Evolutionary conservation across 2,797 vertebrate genomes (phyloP).

Genomic region (Antennarius maculatus): DNA sequence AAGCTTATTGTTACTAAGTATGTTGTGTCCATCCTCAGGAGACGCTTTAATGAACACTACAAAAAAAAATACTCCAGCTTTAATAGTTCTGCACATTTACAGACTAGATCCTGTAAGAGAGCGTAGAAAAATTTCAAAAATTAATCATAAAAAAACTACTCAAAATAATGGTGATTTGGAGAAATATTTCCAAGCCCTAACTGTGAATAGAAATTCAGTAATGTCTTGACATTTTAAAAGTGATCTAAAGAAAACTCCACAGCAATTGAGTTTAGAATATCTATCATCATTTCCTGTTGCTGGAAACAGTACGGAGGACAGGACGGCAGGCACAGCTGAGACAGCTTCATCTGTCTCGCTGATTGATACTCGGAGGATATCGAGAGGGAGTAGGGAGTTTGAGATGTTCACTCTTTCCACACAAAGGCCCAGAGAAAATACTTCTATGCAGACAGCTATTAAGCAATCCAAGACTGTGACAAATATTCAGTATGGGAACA

Average conservation of each 20-base stretch:
- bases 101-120: too few relatives aligned
- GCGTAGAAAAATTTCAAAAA: too few relatives aligned
- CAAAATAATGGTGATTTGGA: not conserved
- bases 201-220: slow-evolving; percentile 5
- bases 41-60: not conserved
- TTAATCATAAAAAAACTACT: not conserved
- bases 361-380: slow-evolving; percentile 50
- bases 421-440: slow-evolving; percentile 32
- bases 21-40: not conserved
- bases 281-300: slow-evolving; percentile 47
- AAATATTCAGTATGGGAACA: slow-evolving; percentile 17
- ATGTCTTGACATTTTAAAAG: slow-evolving; percentile 25
- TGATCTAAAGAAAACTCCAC: slow-evolving; percentile 45
- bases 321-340: slow-evolving; percentile 37
- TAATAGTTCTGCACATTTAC: too few relatives aligned
- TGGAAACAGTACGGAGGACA: slow-evolving; percentile 43
- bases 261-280: slow-evolving; percentile 34
- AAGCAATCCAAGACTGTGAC: slow-evolving; percentile 23
- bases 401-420: slow-evolving; percentile 30
- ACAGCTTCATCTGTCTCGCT: slow-evolving; percentile 64
- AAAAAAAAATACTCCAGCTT: not conserved
- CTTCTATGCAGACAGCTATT: slow-evolving; percentile 33
- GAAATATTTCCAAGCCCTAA: not conserved
- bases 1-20: not conserved
- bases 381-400: slow-evolving; percentile 23